phyloP scores from a whole-genome alignment of 1,140 invertebrate genomes.

The Neodiprion fabricii region DNA sequence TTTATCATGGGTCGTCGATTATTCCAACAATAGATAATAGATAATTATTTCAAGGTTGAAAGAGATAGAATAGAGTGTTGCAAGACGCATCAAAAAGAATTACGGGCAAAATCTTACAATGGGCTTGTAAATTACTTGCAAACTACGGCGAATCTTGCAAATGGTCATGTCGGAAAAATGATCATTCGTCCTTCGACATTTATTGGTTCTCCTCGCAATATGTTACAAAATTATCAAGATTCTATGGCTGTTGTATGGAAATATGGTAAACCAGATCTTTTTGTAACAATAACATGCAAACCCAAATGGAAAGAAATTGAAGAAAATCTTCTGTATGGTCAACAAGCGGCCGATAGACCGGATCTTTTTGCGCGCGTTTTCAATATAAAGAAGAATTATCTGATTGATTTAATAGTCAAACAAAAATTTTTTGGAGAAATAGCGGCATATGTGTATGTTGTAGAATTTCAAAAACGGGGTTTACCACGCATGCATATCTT shows the following conservation, averaged over 20 bases:
- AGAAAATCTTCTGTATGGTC: slow-evolving; percentile 39
- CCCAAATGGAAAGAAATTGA: slow-evolving; percentile 48
- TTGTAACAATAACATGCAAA: slow-evolving; percentile 57
- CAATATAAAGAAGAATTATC: slow-evolving; percentile 28
- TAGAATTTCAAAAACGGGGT: slow-evolving; percentile 63
- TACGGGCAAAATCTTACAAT: slow-evolving; percentile 24
- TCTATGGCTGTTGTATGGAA: slow-evolving; percentile 61
- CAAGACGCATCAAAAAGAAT: slow-evolving; percentile 23
- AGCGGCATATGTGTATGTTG: slow-evolving; percentile 47
- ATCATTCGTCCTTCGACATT: slow-evolving; percentile 57
- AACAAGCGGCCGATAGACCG: slow-evolving; percentile 39
- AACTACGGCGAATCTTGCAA: slow-evolving; percentile 31
- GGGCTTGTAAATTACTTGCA: slow-evolving; percentile 25
- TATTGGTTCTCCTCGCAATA: slow-evolving; percentile 52
- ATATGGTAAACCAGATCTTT: slow-evolving; percentile 44
- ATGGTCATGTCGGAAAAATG: slow-evolving; percentile 46
- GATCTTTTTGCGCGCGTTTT: slow-evolving; percentile 39
- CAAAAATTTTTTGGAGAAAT: slow-evolving; percentile 41
- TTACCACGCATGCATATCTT: slow-evolving; percentile 58
- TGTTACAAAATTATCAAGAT: slow-evolving; percentile 61
- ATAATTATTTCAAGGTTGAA: slow-evolving; percentile 22
- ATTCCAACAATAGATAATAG: slow-evolving; percentile 25
- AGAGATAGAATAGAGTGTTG: slow-evolving; percentile 19
- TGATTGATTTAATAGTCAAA: slow-evolving; percentile 21
- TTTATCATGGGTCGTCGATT: slow-evolving; percentile 23